Conservation (phyloP, 2,113 vertebrate genomes). For the Pogona vitticeps region DNA sequence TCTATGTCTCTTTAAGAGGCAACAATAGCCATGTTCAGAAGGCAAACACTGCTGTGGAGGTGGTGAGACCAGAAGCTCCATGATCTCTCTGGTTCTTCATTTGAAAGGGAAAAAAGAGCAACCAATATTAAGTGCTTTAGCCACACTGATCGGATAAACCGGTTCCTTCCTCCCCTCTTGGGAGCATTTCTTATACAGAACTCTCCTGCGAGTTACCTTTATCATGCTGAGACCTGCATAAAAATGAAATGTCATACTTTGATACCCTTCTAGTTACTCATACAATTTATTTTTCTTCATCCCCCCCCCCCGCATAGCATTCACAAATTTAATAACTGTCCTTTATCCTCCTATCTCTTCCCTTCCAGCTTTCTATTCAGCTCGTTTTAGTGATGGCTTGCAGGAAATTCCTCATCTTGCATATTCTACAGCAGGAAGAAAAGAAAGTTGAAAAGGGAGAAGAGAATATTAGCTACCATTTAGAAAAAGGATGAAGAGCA, state of each 20-base stretch:
- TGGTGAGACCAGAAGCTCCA: conserved; percentile 50
- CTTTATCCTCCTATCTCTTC: conserved; percentile 75
- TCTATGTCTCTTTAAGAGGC: conserved; percentile 23
- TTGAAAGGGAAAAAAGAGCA: conserved; percentile 53
- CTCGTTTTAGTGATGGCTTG: conserved; percentile 60
- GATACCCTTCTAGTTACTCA: conserved; percentile 71
- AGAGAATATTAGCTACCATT: conserved; percentile 57
- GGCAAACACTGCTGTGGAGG: conserved; percentile 50
- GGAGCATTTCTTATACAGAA: conserved; percentile 51
- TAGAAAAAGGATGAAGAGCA: conserved; percentile 44
- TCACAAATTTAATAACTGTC: conserved; percentile 81
- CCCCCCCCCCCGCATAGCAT: conserved; percentile 74
- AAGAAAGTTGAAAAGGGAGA: conserved; percentile 61
- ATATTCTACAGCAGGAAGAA: conserved; percentile 60
- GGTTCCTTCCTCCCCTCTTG: conserved; percentile 65
- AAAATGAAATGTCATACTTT: conserved; percentile 80
- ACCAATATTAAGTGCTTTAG: conserved; percentile 59
- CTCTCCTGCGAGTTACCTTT: conserved; percentile 73
- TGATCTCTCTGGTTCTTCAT: conserved; percentile 55
- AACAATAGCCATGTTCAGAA: conserved; percentile 20
- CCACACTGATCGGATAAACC: conserved; percentile 66
- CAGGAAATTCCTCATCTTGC: conserved; percentile 72
- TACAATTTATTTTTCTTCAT: conserved; percentile 78
- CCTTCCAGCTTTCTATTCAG: conserved; percentile 70
- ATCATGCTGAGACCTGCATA: conserved; percentile 72